phyloP scores from a whole-genome alignment of 2,888 invertebrate genomes.

The Platynereis dumerilii region DNA sequence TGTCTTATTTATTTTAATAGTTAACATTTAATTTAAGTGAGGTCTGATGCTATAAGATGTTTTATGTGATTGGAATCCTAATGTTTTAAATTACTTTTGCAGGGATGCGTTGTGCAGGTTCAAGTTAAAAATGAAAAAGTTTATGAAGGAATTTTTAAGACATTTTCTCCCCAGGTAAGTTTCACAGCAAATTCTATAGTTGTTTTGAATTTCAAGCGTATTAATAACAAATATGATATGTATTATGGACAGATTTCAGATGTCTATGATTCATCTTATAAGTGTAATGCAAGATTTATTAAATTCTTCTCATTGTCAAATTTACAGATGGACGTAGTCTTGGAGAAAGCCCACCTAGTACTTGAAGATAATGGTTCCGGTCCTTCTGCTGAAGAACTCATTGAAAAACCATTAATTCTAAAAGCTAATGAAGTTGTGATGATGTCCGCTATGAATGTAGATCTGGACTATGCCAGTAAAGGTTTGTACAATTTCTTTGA shows the following conservation, averaged over 20 bases:
- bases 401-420: slow-evolving; percentile 79
- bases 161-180: slow-evolving; percentile 75
- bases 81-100: slow-evolving; percentile 21
- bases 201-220: too few species aligned
- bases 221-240: too few species aligned
- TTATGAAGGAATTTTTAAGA: slow-evolving; percentile 89
- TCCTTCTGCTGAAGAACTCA: slow-evolving; percentile 71
- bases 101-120: slow-evolving; percentile 60
- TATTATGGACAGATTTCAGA: too few species aligned
- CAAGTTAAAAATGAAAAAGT: slow-evolving; percentile 78
- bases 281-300: neutral
- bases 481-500: slow-evolving; percentile 64
- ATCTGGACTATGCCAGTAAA: slow-evolving; percentile 86
- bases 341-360: slow-evolving; percentile 86
- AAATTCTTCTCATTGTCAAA: neutral
- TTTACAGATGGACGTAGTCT: slow-evolving; percentile 79
- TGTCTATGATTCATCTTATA: too few species aligned
- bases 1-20: neutral
- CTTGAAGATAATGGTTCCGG: slow-evolving; percentile 54
- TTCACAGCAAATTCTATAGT: neutral
- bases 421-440: slow-evolving; percentile 82
- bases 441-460: slow-evolving; percentile 82
- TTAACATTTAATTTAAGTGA: too few species aligned
- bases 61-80: neutral
- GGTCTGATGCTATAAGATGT: too few species aligned